Evolutionary conservation across 1,140 invertebrate genomes (phyloP), one percentile per base, ranked within the genome.

Genomic region (Drosophila melanogaster): DNA sequence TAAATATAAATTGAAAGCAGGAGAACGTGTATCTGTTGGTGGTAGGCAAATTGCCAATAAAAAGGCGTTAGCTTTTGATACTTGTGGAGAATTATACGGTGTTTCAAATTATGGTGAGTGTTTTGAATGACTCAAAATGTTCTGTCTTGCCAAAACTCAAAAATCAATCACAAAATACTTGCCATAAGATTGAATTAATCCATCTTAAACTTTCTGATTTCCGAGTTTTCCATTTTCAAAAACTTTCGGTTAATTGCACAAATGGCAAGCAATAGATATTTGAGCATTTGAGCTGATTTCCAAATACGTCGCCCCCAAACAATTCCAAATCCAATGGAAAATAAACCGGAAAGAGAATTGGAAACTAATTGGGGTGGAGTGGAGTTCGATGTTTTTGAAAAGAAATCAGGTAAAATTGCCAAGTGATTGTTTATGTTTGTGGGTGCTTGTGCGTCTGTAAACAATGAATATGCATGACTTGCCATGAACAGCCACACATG

Each of bases 401-500:
- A 66, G 57, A 81, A 81, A 81, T 81, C 79, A 81, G 79, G 74
- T 81, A 46, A 62, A 67, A 62, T 62, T 77, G 54, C 60, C 60
- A 44, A 67, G 37, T 17, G 73, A 77, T 57, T 62, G 51, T 35
- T 50, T 60, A 56, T 44, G 50, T 51, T 72, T 58, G 74, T 57
- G 64, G 30, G 43, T 56, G 57, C 53, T 33, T 61, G 78, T 66
- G 43, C 72, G 57, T 50, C 40, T 62, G 80, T 84, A 84, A 84
- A 79, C 80, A 84, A 84, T 84, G 80, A 84, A 84, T 84, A 84
- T 84, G 80, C 80, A 84, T 84, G 80, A 84, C 71, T 79, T 67
- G 57, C 40, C 76, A 75, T 79, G 80, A 53, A 79, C 80, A 81
- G 66, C 71, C 80, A 69, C 69, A 58, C 76, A 57, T 59, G 55